Base-by-base conservation (phyloP, 2,888 invertebrate species). In the Odontocolon sp. region DNA sequence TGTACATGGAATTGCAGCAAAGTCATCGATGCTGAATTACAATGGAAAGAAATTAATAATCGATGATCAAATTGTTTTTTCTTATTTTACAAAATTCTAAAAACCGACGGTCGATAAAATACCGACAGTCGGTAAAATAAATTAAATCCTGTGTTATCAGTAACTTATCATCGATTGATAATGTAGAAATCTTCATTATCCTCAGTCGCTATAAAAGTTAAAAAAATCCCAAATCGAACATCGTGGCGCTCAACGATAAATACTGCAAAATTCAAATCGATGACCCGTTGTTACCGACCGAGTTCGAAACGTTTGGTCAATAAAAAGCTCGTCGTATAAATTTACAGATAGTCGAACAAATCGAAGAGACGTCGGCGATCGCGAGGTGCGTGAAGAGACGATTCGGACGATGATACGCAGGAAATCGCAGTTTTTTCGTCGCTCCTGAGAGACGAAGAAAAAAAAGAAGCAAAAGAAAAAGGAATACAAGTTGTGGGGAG, bases 221-320 rank as follows among this genome's bases (percentile, higher is more conserved):
- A 40, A n/a, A 40, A 40, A 40, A 2, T 11, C 40, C 40, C n/a
- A n/a, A n/a, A n/a, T n/a, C n/a, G n/a, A n/a, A 16, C 40, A 5
- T 5, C 3, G 40, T n/a, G 45, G 21, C 45, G 21, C 45, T 21
- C 45, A 2, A 3, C n/a, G 0, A 11, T n/a, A 40, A 40, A 16
- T 40, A 14, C 40, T 40, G 11, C 0, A 14, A 0, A 0, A 40
- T 3, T 5, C 18, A 3, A 42, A 42, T 8, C 42, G 42, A 42
- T 6, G 18, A 6, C 47, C n/a, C 2, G 42, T 11, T 31, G 14
- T 63, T 70, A 70, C 70, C 70, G n/a, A 63, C 40, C 33, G 63
- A 63, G 77, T 64, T 70, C 36, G 68, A 71, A 66, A 67, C 70
- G 83, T 81, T 81, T 83, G 78, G 81, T 83, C 83, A 81, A 84